A percentile compares a stretch with the other conserved stretches of the same genome.
phyloP scores from a whole-genome alignment of 2,113 vertebrate genomes.

The Emydura subglobosa region DNA sequence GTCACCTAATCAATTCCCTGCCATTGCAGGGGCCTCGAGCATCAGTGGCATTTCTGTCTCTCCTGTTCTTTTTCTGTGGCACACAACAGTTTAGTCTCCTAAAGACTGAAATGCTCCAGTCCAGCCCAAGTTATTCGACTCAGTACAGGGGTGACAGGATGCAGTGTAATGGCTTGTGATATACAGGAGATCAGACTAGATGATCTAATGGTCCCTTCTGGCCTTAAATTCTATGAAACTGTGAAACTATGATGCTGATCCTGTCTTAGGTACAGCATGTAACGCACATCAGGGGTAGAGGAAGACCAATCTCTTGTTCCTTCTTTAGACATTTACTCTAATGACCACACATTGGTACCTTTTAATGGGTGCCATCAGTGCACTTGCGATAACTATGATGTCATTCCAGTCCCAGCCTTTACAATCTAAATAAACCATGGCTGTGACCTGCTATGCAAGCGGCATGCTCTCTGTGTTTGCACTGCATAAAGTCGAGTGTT shows the following conservation, averaged over 20 bases:
- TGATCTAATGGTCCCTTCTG: background rate
- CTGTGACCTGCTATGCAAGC: background rate
- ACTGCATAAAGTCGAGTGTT: background rate
- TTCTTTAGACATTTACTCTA: background rate
- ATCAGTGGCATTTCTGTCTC: background rate
- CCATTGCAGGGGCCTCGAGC: too few species aligned
- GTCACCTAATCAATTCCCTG: background rate
- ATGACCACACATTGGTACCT: background rate
- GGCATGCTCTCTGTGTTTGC: background rate
- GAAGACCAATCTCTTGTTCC: background rate
- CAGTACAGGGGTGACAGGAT: too few species aligned
- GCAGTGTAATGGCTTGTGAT: too few species aligned
- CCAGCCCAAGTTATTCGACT: too few species aligned
- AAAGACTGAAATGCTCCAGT: too few species aligned
- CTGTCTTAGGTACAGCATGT: background rate
- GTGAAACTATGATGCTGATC: background rate
- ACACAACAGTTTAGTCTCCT: too few species aligned
- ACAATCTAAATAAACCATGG: background rate
- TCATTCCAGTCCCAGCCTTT: background rate
- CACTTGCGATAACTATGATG: background rate
- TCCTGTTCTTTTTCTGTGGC: too few species aligned
- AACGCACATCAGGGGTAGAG: background rate
- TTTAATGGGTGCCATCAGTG: background rate
- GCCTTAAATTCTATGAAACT: background rate
- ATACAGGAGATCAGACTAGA: background rate